These are phyloP conservation scores for Acanthacorydalis orientalis DNA, from an alignment of 2,888 invertebrate species.

Conservation along the genomic window DNA sequence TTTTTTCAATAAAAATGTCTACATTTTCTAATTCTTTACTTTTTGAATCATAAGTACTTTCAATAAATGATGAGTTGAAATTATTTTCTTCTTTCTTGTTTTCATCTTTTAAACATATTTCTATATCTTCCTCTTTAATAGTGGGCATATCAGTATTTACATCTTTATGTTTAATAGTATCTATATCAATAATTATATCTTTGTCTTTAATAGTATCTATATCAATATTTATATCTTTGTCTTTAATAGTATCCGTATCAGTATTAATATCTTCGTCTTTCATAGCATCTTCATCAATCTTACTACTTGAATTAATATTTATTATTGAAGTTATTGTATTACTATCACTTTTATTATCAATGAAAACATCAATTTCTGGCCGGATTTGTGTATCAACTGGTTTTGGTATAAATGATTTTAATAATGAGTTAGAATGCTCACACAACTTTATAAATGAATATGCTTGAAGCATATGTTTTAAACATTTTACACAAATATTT, in stretches of 20 bases:
- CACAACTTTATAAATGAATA: constrained; percentile 1
- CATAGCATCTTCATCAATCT: background rate
- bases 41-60: background rate
- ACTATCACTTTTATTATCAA: too few species aligned
- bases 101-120: too few species aligned
- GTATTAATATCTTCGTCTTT: background rate
- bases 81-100: too few species aligned
- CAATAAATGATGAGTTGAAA: too few species aligned
- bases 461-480: background rate
- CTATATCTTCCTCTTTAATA: too few species aligned
- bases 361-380: background rate
- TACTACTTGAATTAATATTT: background rate
- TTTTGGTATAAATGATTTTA: background rate
- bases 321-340: background rate
- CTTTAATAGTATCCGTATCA: background rate
- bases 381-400: background rate
- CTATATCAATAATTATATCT: too few species aligned
- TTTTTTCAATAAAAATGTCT: too few species aligned
- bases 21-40: background rate
- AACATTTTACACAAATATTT: background rate
- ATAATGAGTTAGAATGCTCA: background rate
- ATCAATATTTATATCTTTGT: too few species aligned
- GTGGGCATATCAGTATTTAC: too few species aligned
- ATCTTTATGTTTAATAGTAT: too few species aligned
- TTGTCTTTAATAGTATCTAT: too few species aligned